Evolutionary conservation across 2,113 vertebrate genomes (phyloP).

Genomic region (Murina feae): DNA sequence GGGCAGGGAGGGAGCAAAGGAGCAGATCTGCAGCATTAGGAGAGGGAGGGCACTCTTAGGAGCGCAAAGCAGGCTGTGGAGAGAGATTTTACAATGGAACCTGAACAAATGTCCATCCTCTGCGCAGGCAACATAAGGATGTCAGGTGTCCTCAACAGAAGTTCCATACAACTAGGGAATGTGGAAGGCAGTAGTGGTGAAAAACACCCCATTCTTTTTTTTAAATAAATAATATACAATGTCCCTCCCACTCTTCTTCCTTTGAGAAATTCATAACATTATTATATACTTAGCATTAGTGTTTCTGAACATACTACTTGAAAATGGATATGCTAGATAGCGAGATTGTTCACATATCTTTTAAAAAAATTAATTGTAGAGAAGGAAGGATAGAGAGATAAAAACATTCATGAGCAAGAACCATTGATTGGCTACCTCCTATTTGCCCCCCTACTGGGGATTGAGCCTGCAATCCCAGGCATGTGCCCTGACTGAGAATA

Average conservation of each 20-base stretch:
- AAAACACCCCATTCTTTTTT: neutral
- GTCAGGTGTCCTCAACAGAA: neutral
- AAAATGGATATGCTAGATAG: neutral
- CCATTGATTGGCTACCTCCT: too few relatives aligned
- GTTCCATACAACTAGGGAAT: neutral
- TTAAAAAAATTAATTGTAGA: too few relatives aligned
- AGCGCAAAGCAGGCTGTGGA: neutral
- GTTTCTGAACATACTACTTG: neutral
- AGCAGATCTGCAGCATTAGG: neutral
- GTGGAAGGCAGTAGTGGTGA: neutral
- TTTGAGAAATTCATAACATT: constrained; percentile 15
- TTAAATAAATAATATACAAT: neutral
- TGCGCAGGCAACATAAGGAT: neutral
- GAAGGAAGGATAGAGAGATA: too few relatives aligned
- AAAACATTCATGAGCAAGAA: too few relatives aligned
- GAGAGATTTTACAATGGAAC: neutral
- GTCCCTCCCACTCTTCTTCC: neutral
- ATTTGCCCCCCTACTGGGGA: too few relatives aligned
- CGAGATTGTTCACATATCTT: neutral
- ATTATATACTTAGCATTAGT: neutral
- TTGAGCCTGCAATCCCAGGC: too few relatives aligned
- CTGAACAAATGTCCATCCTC: neutral
- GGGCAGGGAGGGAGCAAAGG: neutral
- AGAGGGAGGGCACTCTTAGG: neutral
- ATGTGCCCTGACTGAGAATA: too few relatives aligned